These are phyloP conservation scores for Euura saliciscinereae DNA, from an alignment of 1,140 invertebrate species.

Conservation along the genomic window DNA sequence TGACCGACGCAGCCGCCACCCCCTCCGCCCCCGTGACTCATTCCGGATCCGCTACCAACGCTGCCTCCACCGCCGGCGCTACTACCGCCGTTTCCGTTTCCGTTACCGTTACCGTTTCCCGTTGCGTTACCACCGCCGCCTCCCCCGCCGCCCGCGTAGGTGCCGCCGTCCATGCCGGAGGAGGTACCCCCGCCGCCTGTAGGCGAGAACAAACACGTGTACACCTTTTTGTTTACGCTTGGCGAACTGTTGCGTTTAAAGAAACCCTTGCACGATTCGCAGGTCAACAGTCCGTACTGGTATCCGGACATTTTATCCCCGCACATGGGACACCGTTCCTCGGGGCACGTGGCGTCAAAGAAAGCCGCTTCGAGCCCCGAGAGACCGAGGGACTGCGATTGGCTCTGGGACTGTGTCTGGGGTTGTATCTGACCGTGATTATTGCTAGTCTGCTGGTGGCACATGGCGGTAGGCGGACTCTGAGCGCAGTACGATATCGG, in stretches of 20 bases:
- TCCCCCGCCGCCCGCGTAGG: conserved; percentile 44
- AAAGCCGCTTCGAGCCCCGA: conserved; percentile 59
- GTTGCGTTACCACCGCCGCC: conserved; percentile 33
- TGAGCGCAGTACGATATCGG: conserved; percentile 49
- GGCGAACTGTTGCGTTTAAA: conserved; percentile 88
- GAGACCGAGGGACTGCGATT: conserved; percentile 42
- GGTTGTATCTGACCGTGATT: conserved; percentile 43
- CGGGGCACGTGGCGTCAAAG: conserved; percentile 87
- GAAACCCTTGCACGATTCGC: conserved; percentile 99
- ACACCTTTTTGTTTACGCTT: conserved; percentile 98
- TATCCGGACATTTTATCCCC: conserved; percentile 99
- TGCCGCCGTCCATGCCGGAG: conserved; percentile 40
- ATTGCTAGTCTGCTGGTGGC: conserved; percentile 36
- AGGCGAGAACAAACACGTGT: conserved; percentile 77
- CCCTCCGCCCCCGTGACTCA: conserved; percentile 38
- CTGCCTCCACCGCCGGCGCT: conserved; percentile 15
- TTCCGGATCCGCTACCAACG: conserved; percentile 21
- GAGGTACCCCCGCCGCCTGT: conserved; percentile 63
- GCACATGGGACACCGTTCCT: conserved; percentile 97
- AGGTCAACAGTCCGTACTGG: conserved; percentile 98
- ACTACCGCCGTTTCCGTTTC: conserved; percentile 24
- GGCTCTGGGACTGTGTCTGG: conserved; percentile 45
- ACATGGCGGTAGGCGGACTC: conserved; percentile 53
- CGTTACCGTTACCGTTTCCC: conserved; percentile 29
- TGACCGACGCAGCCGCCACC: conserved; percentile 38